phyloP scores from a whole-genome alignment of 2,113 vertebrate genomes.

The Microcebus griseorufus region DNA sequence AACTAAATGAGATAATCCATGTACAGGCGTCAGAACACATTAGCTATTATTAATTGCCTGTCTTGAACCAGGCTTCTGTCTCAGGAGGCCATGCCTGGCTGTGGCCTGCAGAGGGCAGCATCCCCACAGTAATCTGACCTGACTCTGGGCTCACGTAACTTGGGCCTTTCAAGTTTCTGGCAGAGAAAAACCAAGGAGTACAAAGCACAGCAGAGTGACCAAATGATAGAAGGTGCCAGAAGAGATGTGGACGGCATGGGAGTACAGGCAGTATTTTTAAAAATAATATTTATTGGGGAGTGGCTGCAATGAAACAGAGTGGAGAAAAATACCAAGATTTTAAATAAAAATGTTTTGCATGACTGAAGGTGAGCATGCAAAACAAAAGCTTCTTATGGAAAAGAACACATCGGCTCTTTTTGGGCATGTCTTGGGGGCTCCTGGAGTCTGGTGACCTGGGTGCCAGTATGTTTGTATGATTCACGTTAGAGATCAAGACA shows the following conservation, averaged over 20 bases:
- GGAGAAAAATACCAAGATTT: not conserved
- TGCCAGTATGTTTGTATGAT: not conserved
- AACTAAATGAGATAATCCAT: not conserved
- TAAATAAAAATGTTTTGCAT: not conserved
- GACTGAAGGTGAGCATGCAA: not conserved
- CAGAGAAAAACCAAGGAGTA: not conserved
- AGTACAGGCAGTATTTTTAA: not conserved
- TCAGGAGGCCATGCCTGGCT: fast-evolving
- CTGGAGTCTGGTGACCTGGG: not conserved
- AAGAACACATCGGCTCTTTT: not conserved
- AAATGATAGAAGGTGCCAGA: not conserved
- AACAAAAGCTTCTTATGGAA: not conserved
- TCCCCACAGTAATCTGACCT: not conserved
- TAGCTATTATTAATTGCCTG: not conserved
- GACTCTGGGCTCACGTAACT: fast-evolving
- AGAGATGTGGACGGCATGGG: not conserved
- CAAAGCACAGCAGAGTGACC: not conserved
- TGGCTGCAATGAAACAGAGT: not conserved
- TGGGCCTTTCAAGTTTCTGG: not conserved
- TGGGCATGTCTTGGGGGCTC: not conserved
- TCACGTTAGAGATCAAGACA: not conserved
- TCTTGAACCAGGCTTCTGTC: not conserved
- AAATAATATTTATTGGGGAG: not conserved
- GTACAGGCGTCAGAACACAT: not conserved
- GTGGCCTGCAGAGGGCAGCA: slow-evolving; percentile 77